A percentile compares a stretch with the other conserved stretches of the same genome.
Evolutionary conservation across 2,888 invertebrate genomes (phyloP).

Genomic region (Lepidochrysops patricia): DNA sequence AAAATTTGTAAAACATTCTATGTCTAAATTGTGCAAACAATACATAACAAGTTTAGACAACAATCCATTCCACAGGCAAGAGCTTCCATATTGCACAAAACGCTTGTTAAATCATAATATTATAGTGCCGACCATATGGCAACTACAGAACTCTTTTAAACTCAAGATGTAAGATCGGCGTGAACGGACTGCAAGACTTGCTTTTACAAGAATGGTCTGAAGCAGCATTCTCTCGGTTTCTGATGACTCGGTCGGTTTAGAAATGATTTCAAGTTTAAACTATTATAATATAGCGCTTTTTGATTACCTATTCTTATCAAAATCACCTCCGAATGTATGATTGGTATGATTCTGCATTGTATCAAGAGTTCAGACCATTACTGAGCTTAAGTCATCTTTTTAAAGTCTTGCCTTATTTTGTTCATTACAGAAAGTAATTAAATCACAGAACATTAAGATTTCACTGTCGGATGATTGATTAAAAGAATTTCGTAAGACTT

Average conservation of each 20-base stretch:
- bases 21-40: constrained; percentile 22
- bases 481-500: background rate
- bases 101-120: background rate
- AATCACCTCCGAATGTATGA: too few species aligned
- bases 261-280: too few species aligned
- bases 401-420: background rate
- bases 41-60: constrained; percentile 5
- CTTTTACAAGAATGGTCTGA: background rate
- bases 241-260: too few species aligned
- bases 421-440: background rate
- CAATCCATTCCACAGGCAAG: background rate
- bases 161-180: too few species aligned
- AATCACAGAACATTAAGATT: background rate
- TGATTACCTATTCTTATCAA: too few species aligned
- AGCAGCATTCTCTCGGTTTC: background rate
- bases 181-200: too few species aligned
- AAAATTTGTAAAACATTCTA: constrained; percentile 20
- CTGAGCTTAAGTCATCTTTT: background rate
- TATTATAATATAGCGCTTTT: too few species aligned
- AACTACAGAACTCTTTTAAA: too few species aligned
- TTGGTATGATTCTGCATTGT: too few species aligned
- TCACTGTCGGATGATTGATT: background rate
- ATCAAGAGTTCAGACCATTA: too few species aligned
- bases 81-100: background rate
- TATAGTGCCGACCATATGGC: background rate